phyloP scores from a whole-genome alignment of 2,797 vertebrate genomes.

The Vireo griseus region DNA sequence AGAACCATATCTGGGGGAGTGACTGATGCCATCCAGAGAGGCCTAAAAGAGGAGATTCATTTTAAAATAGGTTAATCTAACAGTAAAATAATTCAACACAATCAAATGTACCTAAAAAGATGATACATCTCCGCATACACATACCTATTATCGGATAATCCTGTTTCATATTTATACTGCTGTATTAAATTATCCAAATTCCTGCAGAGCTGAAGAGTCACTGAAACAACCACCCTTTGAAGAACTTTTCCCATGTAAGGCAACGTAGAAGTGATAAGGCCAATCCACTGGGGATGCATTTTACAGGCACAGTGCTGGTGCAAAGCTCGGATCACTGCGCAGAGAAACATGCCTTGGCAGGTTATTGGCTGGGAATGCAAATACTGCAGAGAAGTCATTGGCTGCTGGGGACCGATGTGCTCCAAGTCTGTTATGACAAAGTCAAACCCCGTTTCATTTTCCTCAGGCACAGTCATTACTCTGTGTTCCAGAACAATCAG shows the following conservation, averaged over 20 bases:
- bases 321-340: constrained; percentile 92
- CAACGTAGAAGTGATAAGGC: constrained; percentile 92
- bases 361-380: constrained; percentile 96
- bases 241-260: constrained; percentile 97
- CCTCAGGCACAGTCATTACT: constrained; percentile 89
- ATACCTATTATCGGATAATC: constrained; percentile 89
- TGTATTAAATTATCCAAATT: constrained; percentile 97
- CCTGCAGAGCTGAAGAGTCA: constrained; percentile 94
- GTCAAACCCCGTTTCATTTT: constrained; percentile 87
- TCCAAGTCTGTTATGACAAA: constrained; percentile 89
- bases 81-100: not conserved
- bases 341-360: constrained; percentile 97
- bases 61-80: not conserved
- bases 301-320: constrained; percentile 97
- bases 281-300: constrained; percentile 98
- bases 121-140: not conserved
- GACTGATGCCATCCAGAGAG: constrained; percentile 93
- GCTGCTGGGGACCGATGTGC: constrained; percentile 94
- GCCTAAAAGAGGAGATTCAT: constrained; percentile 73
- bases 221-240: constrained; percentile 92
- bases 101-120: not conserved
- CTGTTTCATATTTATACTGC: constrained; percentile 94
- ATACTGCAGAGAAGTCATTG: constrained; percentile 94
- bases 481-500: constrained; percentile 92
- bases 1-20: constrained; percentile 96